Conservation (phyloP, 2,888 invertebrate genomes). For the Andrena haemorrhoa region DNA sequence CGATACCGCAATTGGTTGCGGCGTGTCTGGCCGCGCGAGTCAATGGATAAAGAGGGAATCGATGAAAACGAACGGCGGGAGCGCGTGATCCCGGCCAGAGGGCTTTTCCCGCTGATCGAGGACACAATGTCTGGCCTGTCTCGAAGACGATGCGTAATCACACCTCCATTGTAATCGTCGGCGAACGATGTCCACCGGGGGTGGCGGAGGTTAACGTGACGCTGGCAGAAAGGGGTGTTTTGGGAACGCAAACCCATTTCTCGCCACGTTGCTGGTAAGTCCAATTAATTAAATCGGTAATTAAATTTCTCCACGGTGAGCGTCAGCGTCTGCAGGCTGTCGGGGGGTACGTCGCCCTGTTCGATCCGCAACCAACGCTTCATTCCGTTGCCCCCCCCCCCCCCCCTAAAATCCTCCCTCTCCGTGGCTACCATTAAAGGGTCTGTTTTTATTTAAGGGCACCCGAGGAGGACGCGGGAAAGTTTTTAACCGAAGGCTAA, state of each 20-base stretch:
- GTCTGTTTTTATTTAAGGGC: slow-evolving; percentile 30
- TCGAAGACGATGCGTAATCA: slow-evolving; percentile 43
- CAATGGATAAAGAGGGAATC: slow-evolving; percentile 9
- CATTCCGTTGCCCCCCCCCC: not conserved
- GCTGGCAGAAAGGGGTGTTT: slow-evolving; percentile 6
- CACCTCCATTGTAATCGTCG: slow-evolving; percentile 47
- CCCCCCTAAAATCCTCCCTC: not conserved
- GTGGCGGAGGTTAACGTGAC: slow-evolving; percentile 32
- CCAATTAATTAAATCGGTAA: slow-evolving; percentile 72
- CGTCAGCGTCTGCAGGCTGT: not conserved
- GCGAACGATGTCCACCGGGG: slow-evolving; percentile 32
- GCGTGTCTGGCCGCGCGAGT: not conserved
- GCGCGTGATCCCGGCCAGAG: not conserved
- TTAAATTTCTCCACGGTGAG: slow-evolving; percentile 63
- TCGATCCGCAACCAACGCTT: not conserved
- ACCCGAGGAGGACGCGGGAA: not conserved
- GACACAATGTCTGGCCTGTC: slow-evolving; percentile 30
- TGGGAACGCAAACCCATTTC: slow-evolving; percentile 45
- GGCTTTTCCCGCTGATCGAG: slow-evolving; percentile 12
- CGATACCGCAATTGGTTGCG: slow-evolving; percentile 44
- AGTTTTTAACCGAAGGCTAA: slow-evolving; percentile 40
- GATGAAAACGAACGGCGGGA: not conserved
- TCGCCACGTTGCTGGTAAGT: slow-evolving; percentile 47
- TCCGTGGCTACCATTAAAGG: not conserved
- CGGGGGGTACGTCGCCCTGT: not conserved